These are phyloP conservation scores for Indicator indicator DNA, from an alignment of 2,113 vertebrate species.

Conservation along the genomic window DNA sequence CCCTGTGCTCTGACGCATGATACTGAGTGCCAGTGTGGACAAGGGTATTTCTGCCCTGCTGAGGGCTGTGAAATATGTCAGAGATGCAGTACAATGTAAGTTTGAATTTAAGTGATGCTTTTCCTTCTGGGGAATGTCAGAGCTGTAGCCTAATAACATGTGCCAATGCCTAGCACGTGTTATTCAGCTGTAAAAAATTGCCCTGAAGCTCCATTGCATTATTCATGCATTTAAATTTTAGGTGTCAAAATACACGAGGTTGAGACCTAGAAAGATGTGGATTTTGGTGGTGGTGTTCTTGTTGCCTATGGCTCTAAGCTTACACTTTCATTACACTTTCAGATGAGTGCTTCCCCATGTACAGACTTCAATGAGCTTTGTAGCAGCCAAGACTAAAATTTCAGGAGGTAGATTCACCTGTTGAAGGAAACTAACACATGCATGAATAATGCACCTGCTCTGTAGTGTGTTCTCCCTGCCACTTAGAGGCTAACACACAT, in stretches of 20 bases:
- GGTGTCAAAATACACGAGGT: background rate
- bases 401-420: background rate
- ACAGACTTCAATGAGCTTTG: background rate
- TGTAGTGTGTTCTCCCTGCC: rapidly evolving
- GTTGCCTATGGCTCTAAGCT: background rate
- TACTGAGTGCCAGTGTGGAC: slow-evolving; percentile 39
- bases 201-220: background rate
- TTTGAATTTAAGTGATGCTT: background rate
- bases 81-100: slow-evolving; percentile 18
- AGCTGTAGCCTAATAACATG: background rate
- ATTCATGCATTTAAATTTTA: background rate
- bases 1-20: background rate
- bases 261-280: rapidly evolving
- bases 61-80: slow-evolving; percentile 48
- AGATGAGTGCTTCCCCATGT: background rate
- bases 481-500: background rate
- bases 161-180: background rate
- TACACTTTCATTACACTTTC: background rate
- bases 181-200: background rate
- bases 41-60: slow-evolving; percentile 24
- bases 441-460: background rate
- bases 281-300: background rate
- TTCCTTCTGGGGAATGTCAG: background rate
- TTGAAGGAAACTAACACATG: background rate
- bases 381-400: background rate